Evolutionary conservation across 2,888 invertebrate species (phyloP).

Genomic region (Folsomia manolachei): DNA sequence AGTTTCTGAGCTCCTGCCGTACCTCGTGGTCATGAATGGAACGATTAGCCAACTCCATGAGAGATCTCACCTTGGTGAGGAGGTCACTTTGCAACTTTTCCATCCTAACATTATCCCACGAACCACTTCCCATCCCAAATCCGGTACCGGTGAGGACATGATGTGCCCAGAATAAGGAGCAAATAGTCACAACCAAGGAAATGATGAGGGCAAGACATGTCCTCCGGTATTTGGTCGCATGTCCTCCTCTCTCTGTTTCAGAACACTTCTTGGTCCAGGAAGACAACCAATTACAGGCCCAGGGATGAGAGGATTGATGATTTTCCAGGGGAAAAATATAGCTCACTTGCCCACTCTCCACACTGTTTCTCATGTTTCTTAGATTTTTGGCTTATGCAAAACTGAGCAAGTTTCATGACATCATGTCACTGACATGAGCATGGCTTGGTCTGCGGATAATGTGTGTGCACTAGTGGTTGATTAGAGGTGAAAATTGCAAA

Average conservation of each 20-base stretch:
- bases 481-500: too few species aligned
- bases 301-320: neutral
- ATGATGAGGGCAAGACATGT: neutral
- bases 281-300: neutral
- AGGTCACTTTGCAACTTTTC: slow-evolving; percentile 28
- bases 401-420: too few species aligned
- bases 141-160: neutral
- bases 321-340: neutral
- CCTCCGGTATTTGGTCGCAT: neutral
- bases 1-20: slow-evolving; percentile 25
- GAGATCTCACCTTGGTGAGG: slow-evolving; percentile 21
- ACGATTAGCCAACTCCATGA: slow-evolving; percentile 27
- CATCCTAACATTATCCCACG: slow-evolving; percentile 25
- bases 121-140: neutral
- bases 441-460: too few species aligned
- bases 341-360: neutral
- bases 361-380: neutral
- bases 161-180: neutral
- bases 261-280: neutral
- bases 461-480: too few species aligned
- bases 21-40: slow-evolving; percentile 27
- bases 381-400: too few species aligned
- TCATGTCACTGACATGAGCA: too few species aligned
- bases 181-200: neutral
- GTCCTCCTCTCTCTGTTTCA: neutral